Evolutionary conservation across 1,140 invertebrate genomes (phyloP).

Genomic region (Chrysomallon squamiferum): DNA sequence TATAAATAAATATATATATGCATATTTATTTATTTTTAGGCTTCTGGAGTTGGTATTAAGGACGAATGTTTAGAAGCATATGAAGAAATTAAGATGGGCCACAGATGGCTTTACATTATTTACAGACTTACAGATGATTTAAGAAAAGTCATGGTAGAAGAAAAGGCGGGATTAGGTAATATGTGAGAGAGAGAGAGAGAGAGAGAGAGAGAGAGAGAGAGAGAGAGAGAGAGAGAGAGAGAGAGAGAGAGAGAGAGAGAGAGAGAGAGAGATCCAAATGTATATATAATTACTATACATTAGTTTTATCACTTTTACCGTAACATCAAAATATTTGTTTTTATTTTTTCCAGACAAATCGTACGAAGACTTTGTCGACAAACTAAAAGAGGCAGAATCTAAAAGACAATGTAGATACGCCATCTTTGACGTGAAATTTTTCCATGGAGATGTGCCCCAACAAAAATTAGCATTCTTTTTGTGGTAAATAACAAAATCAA

Average conservation of each 20-base stretch:
- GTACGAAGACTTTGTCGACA: constrained; percentile 40
- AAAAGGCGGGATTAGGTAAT: constrained; percentile 15
- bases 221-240: too few relatives aligned
- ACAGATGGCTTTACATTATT: constrained; percentile 48
- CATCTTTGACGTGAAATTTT: constrained; percentile 42
- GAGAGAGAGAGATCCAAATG: neutral
- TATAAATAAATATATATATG: too few relatives aligned
- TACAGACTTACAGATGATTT: constrained; percentile 44
- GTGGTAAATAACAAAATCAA: constrained; percentile 31
- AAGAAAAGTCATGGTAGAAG: constrained; percentile 42
- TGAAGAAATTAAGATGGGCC: constrained; percentile 47
- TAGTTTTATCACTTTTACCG: too few relatives aligned
- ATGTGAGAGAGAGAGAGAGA: neutral
- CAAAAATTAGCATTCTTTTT: constrained; percentile 45
- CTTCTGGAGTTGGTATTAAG: constrained; percentile 37
- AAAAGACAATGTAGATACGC: constrained; percentile 44
- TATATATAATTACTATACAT: too few relatives aligned
- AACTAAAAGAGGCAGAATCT: constrained; percentile 32
- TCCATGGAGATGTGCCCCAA: constrained; percentile 30
- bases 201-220: neutral
- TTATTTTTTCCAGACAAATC: constrained; percentile 39
- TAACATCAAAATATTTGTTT: too few relatives aligned
- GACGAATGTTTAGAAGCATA: constrained; percentile 48
- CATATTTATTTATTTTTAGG: too few relatives aligned
- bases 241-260: neutral